phyloP scores from a whole-genome alignment of 2,888 invertebrate genomes.

The Macrosoma leucophasiata region DNA sequence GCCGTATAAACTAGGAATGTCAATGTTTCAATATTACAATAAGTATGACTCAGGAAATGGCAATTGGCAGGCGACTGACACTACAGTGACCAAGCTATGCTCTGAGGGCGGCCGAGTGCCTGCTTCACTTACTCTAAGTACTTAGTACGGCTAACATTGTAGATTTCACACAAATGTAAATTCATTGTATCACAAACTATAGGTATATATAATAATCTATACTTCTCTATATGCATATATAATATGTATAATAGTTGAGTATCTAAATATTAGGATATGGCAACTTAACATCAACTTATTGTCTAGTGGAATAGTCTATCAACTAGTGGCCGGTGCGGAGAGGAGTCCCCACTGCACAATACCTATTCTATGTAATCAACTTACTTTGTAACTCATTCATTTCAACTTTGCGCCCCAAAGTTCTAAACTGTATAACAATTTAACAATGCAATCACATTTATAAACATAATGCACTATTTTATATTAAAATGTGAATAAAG shows the following conservation, averaged over 20 bases:
- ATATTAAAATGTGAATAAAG: too few species aligned
- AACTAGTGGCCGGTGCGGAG: slow-evolving; percentile 18
- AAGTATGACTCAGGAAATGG: too few species aligned
- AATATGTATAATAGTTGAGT: slow-evolving; percentile 64
- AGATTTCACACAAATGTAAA: slow-evolving; percentile 67
- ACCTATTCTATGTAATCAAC: slow-evolving; percentile 1
- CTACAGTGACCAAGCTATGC: too few species aligned
- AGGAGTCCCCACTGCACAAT: slow-evolving; percentile 1
- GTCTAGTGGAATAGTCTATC: slow-evolving; percentile 63
- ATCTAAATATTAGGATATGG: slow-evolving; percentile 73
- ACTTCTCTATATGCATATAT: slow-evolving; percentile 57
- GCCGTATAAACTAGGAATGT: too few species aligned
- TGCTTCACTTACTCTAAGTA: slow-evolving; percentile 28
- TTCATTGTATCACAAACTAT: slow-evolving; percentile 74
- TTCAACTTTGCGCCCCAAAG: too few species aligned
- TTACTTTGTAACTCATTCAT: slow-evolving; percentile 1
- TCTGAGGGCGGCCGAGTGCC: slow-evolving; percentile 4
- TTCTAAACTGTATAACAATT: too few species aligned
- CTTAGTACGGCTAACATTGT: slow-evolving; percentile 44
- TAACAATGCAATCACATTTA: too few species aligned
- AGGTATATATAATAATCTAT: slow-evolving; percentile 61
- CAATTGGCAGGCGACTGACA: too few species aligned
- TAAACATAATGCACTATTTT: too few species aligned
- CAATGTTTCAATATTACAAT: too few species aligned
- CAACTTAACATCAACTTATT: slow-evolving; percentile 73